Evolutionary conservation across 2,797 vertebrate genomes (phyloP).

Genomic region (Megalops cyprinoides): DNA sequence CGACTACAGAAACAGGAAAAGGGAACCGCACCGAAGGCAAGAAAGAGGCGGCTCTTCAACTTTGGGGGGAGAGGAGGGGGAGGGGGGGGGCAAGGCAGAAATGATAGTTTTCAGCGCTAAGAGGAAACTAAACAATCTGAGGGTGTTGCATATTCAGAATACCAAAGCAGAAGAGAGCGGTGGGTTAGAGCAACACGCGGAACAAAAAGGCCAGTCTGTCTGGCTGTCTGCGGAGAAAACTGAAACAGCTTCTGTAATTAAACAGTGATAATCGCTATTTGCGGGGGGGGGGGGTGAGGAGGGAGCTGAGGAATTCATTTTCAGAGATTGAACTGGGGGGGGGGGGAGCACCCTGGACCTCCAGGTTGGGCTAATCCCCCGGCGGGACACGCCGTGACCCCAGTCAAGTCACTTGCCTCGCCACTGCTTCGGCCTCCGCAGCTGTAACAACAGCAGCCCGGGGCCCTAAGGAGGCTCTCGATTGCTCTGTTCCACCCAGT

Average conservation of each 20-base stretch:
- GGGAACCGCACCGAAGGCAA: conserved; percentile 27
- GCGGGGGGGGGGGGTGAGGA: background rate
- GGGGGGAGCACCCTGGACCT: conserved; percentile 15
- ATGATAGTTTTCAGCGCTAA: conserved; percentile 50
- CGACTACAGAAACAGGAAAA: conserved; percentile 29
- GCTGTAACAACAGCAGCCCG: conserved; percentile 17
- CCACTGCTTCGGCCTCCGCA: background rate
- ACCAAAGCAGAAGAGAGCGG: conserved; percentile 38
- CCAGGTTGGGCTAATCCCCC: conserved; percentile 12
- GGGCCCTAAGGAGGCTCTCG: background rate
- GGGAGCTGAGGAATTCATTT: conserved; percentile 16
- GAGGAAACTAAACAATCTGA: conserved; percentile 59
- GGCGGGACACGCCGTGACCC: conserved; percentile 5
- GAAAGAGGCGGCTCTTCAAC: background rate
- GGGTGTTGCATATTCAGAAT: conserved; percentile 57
- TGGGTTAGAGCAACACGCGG: conserved; percentile 39
- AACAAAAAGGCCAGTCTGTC: conserved; percentile 40
- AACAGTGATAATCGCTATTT: conserved; percentile 41
- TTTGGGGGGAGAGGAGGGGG: too few relatives aligned
- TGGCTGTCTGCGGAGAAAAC: conserved; percentile 38
- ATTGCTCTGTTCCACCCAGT: background rate
- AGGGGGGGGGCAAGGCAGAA: too few relatives aligned
- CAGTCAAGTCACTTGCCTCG: conserved; percentile 6
- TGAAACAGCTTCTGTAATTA: conserved; percentile 39
- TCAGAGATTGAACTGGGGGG: background rate